Base-by-base conservation (phyloP, 1,140 invertebrate species). In the Augochlora pura region DNA sequence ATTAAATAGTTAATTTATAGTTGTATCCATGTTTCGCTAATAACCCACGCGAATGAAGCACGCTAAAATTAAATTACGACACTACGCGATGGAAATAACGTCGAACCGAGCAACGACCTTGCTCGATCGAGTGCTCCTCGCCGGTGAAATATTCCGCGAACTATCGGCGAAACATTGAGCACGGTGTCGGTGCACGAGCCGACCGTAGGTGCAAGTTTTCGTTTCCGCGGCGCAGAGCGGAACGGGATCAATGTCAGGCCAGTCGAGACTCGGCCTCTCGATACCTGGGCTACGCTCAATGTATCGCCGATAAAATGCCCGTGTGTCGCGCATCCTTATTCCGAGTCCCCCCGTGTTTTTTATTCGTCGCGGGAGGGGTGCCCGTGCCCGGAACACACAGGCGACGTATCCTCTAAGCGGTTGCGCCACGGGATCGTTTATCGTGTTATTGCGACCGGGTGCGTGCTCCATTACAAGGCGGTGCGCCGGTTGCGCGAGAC, bases 401-500 rank as follows among this genome's bases (percentile, higher is more conserved):
- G 4, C 64, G 73, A 68, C 42, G 38, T 25, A 52, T 49, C 42
- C n/a, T 46, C 21, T 60, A 62, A 32, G 65, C 65, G 39, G 39
- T 60, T 10, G 14, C 16, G 21, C 39, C 21, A n/a, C n/a, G 27
- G 21, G 67, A 39, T 63, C 42, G 18, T 70, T 14, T 63, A 71
- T 77, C 75, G 67, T 70, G 66, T 70, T 71, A 77, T 71, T 70
- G 67, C 42, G 39, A 77, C 16, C 27, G 52, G 46, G 5, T 71
- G 75, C 46, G 63, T 69, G 75, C 27, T 70, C 75, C 67, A 63
- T 77, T 77, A 77, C 67, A 77, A 54, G 46, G 18, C 21, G 32
- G 67, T 69, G 42, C 14, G 49, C 14, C 18, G 32, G 39, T 62
- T 52, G 59, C 18, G 14, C 57, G 67, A 77, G 66, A 71, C 75